These are phyloP conservation scores for Porites cylindrica DNA, from an alignment of 92 coral and sea anemone species.

Conservation along the genomic window DNA sequence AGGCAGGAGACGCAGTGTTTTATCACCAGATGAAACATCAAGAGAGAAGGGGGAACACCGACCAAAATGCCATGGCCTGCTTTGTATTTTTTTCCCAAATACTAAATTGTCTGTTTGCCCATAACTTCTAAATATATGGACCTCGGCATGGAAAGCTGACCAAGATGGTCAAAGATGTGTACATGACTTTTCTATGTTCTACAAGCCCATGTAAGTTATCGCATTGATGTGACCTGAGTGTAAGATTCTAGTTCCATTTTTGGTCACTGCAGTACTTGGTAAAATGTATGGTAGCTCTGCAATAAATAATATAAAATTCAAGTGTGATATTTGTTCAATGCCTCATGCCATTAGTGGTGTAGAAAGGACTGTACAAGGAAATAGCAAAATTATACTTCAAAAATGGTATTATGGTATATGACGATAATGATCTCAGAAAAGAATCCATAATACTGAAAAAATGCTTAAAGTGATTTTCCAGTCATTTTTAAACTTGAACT, in stretches of 20 bases:
- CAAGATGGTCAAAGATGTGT: neutral
- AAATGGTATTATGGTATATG: neutral
- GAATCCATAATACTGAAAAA: too few relatives aligned
- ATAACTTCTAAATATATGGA: neutral
- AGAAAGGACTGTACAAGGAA: constrained; percentile 6
- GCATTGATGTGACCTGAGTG: neutral
- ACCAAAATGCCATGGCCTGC: neutral
- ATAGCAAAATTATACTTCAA: neutral
- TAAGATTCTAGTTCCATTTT: neutral
- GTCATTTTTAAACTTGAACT: neutral
- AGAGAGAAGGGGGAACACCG: neutral
- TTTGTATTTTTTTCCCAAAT: neutral
- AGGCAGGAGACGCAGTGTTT: too few relatives aligned
- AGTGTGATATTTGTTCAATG: constrained; percentile 6
- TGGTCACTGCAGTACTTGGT: neutral
- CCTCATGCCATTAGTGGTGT: constrained; percentile 4
- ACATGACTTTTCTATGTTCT: neutral
- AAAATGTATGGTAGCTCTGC: neutral
- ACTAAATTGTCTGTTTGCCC: neutral
- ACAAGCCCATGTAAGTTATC: neutral
- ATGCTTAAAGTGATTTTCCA: neutral
- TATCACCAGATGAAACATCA: too few relatives aligned
- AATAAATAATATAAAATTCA: constrained; percentile 2
- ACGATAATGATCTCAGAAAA: neutral
- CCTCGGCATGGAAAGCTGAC: neutral